Evolutionary conservation across 2,113 vertebrate species (phyloP).

Genomic region (Shinisaurus crocodilurus): DNA sequence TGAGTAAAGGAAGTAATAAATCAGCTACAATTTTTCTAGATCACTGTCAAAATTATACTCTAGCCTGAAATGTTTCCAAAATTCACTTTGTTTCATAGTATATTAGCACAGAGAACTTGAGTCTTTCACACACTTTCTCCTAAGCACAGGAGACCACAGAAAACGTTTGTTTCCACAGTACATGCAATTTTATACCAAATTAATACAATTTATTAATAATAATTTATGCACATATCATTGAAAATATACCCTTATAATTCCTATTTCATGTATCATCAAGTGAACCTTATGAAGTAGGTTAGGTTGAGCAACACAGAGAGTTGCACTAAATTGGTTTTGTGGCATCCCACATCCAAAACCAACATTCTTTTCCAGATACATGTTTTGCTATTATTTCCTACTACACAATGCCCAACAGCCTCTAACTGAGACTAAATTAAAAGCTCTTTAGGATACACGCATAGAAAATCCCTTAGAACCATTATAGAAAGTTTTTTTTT

Average conservation of each 20-base stretch:
- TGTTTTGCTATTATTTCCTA: not conserved
- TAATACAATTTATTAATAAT: not conserved
- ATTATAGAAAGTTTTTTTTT: not conserved
- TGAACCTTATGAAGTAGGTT: not conserved
- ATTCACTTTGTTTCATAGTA: constrained; percentile 32
- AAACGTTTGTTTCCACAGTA: not conserved
- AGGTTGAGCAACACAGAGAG: not conserved
- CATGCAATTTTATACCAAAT: constrained; percentile 13
- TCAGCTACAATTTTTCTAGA: constrained; percentile 25
- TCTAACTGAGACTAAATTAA: not conserved
- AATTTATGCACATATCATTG: not conserved
- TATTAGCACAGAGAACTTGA: constrained; percentile 10
- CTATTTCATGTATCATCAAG: not conserved
- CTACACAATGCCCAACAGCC: not conserved
- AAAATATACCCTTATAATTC: not conserved
- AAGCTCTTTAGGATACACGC: not conserved
- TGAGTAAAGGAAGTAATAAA: constrained; percentile 49
- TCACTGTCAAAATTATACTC: constrained; percentile 39
- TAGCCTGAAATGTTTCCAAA: constrained; percentile 40
- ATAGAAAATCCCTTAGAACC: not conserved
- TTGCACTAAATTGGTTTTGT: not conserved
- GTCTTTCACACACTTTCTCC: not conserved
- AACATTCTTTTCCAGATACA: not conserved
- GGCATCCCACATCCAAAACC: not conserved
- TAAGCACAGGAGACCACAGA: not conserved